Evolutionary conservation across 2,888 invertebrate genomes (phyloP), one percentile per base, ranked within the genome.

Genomic region (Chrysomela aeneicollis): DNA sequence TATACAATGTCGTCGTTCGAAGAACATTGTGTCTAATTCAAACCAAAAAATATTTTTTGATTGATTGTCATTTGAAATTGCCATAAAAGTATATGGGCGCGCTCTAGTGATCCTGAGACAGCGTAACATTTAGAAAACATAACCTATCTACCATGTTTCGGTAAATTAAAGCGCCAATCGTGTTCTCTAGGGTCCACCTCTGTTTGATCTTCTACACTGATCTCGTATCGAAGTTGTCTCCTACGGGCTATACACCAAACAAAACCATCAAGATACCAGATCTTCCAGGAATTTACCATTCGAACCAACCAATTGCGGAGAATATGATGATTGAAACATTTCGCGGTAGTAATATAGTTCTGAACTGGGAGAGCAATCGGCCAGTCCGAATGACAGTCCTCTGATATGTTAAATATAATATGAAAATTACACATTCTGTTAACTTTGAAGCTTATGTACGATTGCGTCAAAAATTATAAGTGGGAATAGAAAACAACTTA

Each of bases 181-280:
- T 85, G 85, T 80, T 85, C 85, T 72, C 84, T 79, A 63, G 83
- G 84, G 78, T 85, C 85, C 79, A 84, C 84, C 78, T 85, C 85
- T 54, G 83, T 84, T 76, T 85, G 84, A 77, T 85, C 85, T 76
- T 85, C 85, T 76, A 85, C 79, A 80, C 85, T 85, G 80, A 85
- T 85, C 78, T 85, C 85, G 79, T 83, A 83, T 70, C 82, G 81
- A 70, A 85, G 82, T 66, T 82, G 82, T 68, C 82, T 82, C 77
- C 84, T 81, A 72, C 80, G 80, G 59, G 81, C 82, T 83, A 80
- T 59, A 74, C 42, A 42, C 65, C 65, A 68, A 73, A 74, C 61
- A 71, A 64, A 70, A 71, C 66, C 65, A 63, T 71, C 64, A 70
- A 68, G 61, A 65, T 61, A 61, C 64, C 61, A 59, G 21, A 17